Evolutionary conservation across 2,797 vertebrate species (phyloP).

Genomic region (Austrolebias charrua): DNA sequence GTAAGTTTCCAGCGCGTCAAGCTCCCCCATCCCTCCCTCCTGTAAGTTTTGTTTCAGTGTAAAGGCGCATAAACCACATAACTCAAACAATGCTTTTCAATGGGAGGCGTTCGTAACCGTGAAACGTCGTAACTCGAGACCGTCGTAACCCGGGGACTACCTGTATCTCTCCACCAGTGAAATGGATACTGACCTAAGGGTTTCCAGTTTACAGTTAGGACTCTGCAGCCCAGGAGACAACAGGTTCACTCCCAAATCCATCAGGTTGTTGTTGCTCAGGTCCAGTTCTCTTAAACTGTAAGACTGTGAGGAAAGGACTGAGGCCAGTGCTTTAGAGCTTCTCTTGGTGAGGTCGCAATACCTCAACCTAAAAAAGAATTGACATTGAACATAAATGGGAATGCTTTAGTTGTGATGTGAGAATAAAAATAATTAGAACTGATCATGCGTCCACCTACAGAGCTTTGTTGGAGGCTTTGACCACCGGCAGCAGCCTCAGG

Average conservation of each 20-base stretch:
- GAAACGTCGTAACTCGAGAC: too few relatives aligned
- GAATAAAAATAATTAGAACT: too few relatives aligned
- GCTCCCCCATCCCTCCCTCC: too few relatives aligned
- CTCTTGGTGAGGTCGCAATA: slow-evolving; percentile 20
- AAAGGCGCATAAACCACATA: too few relatives aligned
- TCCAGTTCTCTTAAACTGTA: slow-evolving; percentile 21
- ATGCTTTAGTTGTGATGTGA: too few relatives aligned
- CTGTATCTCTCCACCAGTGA: too few relatives aligned
- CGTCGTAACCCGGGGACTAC: too few relatives aligned
- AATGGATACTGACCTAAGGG: background rate
- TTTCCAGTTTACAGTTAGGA: slow-evolving; percentile 14
- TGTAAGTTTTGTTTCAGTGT: too few relatives aligned
- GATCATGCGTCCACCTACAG: background rate
- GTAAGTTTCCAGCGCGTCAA: too few relatives aligned
- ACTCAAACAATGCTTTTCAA: too few relatives aligned
- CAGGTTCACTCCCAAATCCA: slow-evolving; percentile 17
- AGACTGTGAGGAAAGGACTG: slow-evolving; percentile 13
- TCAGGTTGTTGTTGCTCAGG: slow-evolving; percentile 33
- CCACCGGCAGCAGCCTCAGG: background rate
- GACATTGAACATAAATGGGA: too few relatives aligned
- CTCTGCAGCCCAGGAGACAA: slow-evolving; percentile 7
- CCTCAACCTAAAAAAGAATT: background rate
- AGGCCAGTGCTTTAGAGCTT: slow-evolving; percentile 20
- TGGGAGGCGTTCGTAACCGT: too few relatives aligned
- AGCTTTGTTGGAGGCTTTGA: slow-evolving; percentile 20